Percentiles rank a stretch among this genome's conserved stretches.
These are phyloP conservation scores for Pseudotriccus pelzelni DNA, from an alignment of 2,797 vertebrate species.

Conservation along the genomic window DNA sequence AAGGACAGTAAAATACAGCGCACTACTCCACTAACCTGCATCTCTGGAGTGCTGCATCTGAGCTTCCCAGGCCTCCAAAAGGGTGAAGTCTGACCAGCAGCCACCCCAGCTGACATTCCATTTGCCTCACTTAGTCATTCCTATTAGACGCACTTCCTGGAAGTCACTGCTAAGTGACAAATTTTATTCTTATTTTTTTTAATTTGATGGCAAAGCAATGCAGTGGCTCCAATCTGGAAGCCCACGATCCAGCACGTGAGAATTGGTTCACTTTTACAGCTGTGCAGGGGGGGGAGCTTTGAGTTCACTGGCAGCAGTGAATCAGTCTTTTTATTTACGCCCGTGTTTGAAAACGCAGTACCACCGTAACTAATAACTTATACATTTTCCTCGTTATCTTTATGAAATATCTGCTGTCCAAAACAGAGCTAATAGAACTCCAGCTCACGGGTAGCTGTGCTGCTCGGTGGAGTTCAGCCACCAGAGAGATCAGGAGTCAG, in stretches of 20 bases:
- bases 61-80: not conserved
- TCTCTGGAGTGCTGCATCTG: not conserved
- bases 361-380: slow-evolving; percentile 37
- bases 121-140: not conserved
- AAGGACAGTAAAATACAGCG: not conserved
- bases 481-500: not conserved
- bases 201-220: not conserved
- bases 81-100: not conserved
- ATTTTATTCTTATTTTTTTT: not conserved
- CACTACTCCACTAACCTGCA: not conserved
- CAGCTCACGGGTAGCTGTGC: not conserved
- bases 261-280: not conserved
- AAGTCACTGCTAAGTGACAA: not conserved
- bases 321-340: not conserved
- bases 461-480: not conserved
- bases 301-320: not conserved
- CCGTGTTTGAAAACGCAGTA: not conserved
- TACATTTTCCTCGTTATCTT: slow-evolving; percentile 47
- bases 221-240: not conserved
- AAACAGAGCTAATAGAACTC: slow-evolving; percentile 17
- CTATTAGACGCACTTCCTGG: not conserved
- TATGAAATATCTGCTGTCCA: slow-evolving; percentile 47
- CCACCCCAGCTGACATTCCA: not conserved
- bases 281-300: not conserved
- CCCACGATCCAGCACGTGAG: not conserved